These are phyloP conservation scores for Helicoverpa armigera DNA, from an alignment of 1,140 invertebrate species.

Conservation along the genomic window DNA sequence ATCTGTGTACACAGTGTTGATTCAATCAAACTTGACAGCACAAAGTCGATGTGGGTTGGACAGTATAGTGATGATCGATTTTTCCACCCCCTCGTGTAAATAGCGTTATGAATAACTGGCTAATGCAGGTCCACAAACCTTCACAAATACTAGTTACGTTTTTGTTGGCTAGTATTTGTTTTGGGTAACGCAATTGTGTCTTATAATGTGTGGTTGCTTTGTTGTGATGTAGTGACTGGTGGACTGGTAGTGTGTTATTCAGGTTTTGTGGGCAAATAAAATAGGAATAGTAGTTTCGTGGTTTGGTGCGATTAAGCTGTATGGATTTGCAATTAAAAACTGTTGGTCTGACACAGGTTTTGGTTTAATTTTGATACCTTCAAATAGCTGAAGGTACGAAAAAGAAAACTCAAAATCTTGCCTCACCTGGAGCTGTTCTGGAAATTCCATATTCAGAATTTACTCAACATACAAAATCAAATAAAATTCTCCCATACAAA, in stretches of 20 bases:
- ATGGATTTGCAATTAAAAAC: too few species aligned
- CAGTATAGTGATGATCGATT: conserved; percentile 81
- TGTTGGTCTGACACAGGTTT: too few species aligned
- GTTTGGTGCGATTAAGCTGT: too few species aligned
- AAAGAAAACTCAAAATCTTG: too few species aligned
- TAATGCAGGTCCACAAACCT: conserved; percentile 45
- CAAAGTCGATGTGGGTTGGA: conserved; percentile 83
- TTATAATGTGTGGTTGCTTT: not conserved
- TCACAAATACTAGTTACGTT: conserved; percentile 24
- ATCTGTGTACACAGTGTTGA: conserved; percentile 70
- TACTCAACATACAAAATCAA: conserved; percentile 19
- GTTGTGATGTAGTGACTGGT: not conserved
- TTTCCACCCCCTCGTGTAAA: conserved; percentile 71
- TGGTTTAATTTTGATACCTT: too few species aligned
- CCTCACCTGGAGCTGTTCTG: not conserved
- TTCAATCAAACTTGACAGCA: conserved; percentile 84
- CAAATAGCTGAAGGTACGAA: too few species aligned
- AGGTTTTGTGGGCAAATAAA: too few species aligned
- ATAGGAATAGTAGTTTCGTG: not conserved
- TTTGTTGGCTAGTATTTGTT: conserved; percentile 16
- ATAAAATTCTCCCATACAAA: conserved; percentile 22
- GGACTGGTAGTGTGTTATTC: too few species aligned
- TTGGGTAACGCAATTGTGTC: not conserved
- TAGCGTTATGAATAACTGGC: conserved; percentile 65
- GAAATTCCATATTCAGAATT: not conserved